Evolutionary conservation across 2,888 invertebrate species (phyloP).

Genomic region (Drosophila tanythrix): DNA sequence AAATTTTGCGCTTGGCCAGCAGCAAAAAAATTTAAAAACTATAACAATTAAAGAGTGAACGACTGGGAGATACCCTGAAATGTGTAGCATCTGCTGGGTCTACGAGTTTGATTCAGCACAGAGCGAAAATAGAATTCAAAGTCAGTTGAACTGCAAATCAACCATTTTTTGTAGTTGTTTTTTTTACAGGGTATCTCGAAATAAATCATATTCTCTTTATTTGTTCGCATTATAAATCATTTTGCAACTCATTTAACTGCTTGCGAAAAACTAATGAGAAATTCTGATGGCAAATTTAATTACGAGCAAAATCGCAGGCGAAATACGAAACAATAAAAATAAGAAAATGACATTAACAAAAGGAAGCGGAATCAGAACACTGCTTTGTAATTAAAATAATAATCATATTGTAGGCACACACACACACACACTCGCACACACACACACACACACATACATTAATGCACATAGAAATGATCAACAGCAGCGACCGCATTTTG

Average conservation of each 20-base stretch:
- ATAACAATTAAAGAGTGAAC: constrained; percentile 3
- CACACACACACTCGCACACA: neutral
- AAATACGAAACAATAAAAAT: constrained; percentile 28
- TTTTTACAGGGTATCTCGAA: constrained; percentile 30
- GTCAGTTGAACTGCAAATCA: neutral
- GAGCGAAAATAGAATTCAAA: neutral
- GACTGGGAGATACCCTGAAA: constrained; percentile 10
- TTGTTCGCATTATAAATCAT: constrained; percentile 59
- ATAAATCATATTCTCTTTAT: neutral
- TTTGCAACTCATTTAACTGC: constrained; percentile 76
- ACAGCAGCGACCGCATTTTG: constrained; percentile 39
- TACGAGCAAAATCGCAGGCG: constrained; percentile 54
- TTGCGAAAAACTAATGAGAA: constrained; percentile 61
- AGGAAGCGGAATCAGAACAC: constrained; percentile 31
- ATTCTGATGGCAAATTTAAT: constrained; percentile 71
- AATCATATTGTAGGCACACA: constrained; percentile 10
- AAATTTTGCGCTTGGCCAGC: constrained; percentile 36
- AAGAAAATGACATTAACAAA: constrained; percentile 40
- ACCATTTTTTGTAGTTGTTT: neutral
- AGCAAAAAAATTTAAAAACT: constrained; percentile 2
- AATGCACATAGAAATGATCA: constrained; percentile 20
- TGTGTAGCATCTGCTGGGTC: neutral
- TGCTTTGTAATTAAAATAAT: constrained; percentile 28
- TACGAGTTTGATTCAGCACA: neutral
- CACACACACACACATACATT: neutral